phyloP scores from a whole-genome alignment of 2,113 vertebrate species.

The Tamias sibiricus region DNA sequence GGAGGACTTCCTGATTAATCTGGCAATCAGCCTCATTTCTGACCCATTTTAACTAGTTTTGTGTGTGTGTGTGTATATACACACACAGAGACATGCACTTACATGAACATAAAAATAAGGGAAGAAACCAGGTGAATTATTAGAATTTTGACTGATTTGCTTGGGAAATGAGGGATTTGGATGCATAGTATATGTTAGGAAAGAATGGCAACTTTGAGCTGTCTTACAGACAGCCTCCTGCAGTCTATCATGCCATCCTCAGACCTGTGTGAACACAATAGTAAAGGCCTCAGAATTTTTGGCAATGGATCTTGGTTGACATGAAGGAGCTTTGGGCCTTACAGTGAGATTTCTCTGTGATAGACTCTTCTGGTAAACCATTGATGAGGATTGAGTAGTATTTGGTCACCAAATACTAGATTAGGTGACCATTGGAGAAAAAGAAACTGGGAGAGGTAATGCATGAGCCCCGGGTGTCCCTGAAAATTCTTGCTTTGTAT shows the following conservation, averaged over 20 bases:
- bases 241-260: not conserved
- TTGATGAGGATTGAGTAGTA: not conserved
- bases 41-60: not conserved
- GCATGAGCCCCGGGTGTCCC: not conserved
- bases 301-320: not conserved
- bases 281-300: not conserved
- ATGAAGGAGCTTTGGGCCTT: not conserved
- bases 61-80: too few relatives aligned
- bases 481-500: not conserved
- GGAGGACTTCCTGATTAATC: not conserved
- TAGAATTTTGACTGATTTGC: not conserved
- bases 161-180: not conserved
- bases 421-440: not conserved
- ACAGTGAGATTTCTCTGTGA: not conserved
- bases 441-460: not conserved
- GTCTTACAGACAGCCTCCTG: not conserved
- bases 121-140: not conserved
- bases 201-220: conserved; percentile 12
- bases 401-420: not conserved
- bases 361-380: not conserved
- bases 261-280: not conserved
- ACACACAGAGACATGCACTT: not conserved
- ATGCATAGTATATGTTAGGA: not conserved
- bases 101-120: not conserved
- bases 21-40: not conserved